Conservation (phyloP, 2,113 vertebrate genomes). For the Alces alces region DNA sequence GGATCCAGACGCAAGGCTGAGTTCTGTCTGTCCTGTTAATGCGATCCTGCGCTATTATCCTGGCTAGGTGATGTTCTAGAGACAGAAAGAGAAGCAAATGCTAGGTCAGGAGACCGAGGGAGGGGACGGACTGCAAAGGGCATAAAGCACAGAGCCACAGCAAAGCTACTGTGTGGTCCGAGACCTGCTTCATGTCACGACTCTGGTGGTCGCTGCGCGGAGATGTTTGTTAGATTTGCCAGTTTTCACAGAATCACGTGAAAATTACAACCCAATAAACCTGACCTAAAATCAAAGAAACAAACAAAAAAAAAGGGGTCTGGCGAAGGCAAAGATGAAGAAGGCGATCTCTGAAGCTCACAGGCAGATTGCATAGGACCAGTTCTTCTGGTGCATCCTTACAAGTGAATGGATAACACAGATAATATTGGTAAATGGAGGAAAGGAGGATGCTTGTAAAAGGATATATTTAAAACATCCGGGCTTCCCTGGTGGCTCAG, state of each 20-base stretch:
- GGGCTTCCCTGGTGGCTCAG: too few species aligned
- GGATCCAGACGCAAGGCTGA: not conserved
- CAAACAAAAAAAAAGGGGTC: not conserved
- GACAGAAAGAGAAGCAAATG: not conserved
- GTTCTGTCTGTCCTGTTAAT: fast-evolving
- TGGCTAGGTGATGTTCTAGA: not conserved
- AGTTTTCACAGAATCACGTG: not conserved
- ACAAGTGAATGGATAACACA: too few species aligned
- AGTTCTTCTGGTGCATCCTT: not conserved
- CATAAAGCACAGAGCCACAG: not conserved
- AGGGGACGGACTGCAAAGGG: not conserved
- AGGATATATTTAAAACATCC: not conserved
- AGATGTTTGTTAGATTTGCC: not conserved
- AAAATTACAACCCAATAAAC: not conserved
- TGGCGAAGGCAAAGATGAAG: not conserved
- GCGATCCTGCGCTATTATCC: too few species aligned
- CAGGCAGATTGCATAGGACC: fast-evolving
- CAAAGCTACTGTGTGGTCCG: not conserved
- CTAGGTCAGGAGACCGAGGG: not conserved
- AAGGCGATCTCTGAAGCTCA: not conserved
- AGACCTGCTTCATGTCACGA: fast-evolving
- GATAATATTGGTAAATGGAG: not conserved
- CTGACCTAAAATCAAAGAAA: not conserved
- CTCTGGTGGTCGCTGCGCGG: fast-evolving
- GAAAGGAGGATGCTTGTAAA: not conserved